Conservation (phyloP, 2,797 vertebrate species). For the Triplophysa bombifrons region DNA sequence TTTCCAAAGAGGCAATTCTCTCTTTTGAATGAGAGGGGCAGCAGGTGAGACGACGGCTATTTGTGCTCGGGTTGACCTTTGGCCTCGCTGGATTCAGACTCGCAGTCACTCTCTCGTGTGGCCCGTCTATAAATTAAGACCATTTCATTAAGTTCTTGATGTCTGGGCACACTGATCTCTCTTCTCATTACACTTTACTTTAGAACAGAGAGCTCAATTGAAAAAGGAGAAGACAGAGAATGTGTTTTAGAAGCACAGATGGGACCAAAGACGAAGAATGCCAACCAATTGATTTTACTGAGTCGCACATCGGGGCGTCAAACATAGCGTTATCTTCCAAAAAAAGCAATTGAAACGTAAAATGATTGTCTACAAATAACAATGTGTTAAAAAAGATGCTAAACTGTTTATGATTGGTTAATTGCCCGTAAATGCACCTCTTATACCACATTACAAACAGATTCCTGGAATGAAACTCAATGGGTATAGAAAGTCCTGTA, state of each 20-base stretch:
- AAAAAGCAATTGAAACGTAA: slow-evolving; percentile 8
- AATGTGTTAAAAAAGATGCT: not conserved
- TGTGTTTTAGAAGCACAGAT: slow-evolving; percentile 26
- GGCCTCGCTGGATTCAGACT: slow-evolving; percentile 32
- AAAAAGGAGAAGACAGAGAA: slow-evolving; percentile 12
- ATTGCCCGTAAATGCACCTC: not conserved
- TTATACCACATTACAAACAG: not conserved
- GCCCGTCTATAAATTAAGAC: slow-evolving; percentile 3
- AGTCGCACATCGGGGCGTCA: not conserved
- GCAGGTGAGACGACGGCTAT: not conserved
- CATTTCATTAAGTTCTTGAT: slow-evolving; percentile 48
- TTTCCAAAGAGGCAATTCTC: slow-evolving; percentile 17
- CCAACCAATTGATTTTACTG: slow-evolving; percentile 1
- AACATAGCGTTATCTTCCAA: not conserved
- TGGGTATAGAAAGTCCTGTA: not conserved
- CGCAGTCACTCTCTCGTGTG: not conserved
- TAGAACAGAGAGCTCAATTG: slow-evolving; percentile 39
- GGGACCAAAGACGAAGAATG: slow-evolving; percentile 18
- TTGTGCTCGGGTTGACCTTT: slow-evolving; percentile 13
- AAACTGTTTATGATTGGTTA: not conserved
- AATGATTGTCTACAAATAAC: not conserved
- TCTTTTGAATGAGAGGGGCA: slow-evolving; percentile 8
- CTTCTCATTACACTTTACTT: slow-evolving; percentile 47
- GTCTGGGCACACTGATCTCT: slow-evolving; percentile 16
- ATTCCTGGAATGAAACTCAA: not conserved